These are phyloP conservation scores for Neodiprion fabricii DNA, from an alignment of 1,140 invertebrate species.

Conservation along the genomic window DNA sequence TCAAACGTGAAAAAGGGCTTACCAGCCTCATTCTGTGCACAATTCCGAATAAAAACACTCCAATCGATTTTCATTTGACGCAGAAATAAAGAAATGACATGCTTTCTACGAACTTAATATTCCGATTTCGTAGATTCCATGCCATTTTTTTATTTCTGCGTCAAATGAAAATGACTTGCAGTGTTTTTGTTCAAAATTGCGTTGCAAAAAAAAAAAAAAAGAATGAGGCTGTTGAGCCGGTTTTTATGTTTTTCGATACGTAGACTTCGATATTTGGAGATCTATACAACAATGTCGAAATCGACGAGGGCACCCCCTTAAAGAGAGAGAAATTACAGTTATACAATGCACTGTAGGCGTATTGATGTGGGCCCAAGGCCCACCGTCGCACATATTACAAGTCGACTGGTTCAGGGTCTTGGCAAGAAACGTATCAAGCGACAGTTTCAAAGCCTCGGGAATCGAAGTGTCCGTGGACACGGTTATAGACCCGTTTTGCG, in stretches of 20 bases:
- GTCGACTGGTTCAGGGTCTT: not conserved
- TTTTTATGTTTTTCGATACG: not conserved
- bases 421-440: too few species aligned
- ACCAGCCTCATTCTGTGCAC: too few species aligned
- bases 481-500: not conserved
- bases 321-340: too few species aligned
- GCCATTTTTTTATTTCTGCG: too few species aligned
- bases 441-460: not conserved
- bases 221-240: constrained; percentile 1
- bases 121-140: not conserved
- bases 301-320: too few species aligned
- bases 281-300: too few species aligned
- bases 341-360: not conserved
- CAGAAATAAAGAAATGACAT: constrained; percentile 15
- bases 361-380: not conserved
- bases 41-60: constrained; percentile 27
- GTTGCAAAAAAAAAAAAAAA: constrained; percentile 17
- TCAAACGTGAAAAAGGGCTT: too few species aligned
- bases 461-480: not conserved
- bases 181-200: constrained; percentile 1
- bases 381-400: not conserved
- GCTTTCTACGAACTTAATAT: constrained; percentile 17
- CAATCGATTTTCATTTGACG: too few species aligned
- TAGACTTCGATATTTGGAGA: too few species aligned
- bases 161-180: too few species aligned